phyloP scores from a whole-genome alignment of 2,113 vertebrate genomes.

The Engraulis encrasicolus region DNA sequence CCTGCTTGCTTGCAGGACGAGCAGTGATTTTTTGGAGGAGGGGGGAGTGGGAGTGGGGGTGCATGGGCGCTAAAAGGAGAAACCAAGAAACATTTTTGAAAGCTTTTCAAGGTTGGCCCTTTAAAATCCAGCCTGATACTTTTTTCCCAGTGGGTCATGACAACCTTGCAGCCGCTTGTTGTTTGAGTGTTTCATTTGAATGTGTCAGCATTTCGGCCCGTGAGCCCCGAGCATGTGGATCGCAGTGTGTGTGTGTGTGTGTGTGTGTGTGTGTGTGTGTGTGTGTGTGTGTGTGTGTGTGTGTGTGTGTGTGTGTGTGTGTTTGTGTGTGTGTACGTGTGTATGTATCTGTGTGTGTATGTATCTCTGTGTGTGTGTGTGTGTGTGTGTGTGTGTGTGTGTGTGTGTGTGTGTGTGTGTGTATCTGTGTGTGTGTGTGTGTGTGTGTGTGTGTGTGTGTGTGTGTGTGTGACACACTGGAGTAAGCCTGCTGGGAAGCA shows the following conservation, averaged over 20 bases:
- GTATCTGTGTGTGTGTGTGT: not conserved
- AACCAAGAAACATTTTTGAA: constrained; percentile 21
- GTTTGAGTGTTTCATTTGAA: constrained; percentile 38
- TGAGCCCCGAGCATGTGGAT: not conserved
- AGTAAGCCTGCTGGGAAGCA: not conserved
- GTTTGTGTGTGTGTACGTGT: too few species aligned
- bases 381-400: not conserved
- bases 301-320: not conserved
- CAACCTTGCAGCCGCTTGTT: constrained; percentile 47
- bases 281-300: not conserved
- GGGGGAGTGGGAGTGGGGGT: too few species aligned
- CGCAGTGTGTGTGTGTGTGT: not conserved
- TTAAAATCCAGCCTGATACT: constrained; percentile 43
- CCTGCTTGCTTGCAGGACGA: not conserved
- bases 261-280: not conserved
- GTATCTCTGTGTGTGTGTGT: not conserved
- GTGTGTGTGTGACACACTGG: not conserved
- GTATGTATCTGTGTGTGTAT: too few species aligned
- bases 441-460: not conserved
- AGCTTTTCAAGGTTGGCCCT: constrained; percentile 45
- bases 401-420: not conserved
- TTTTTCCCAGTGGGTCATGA: constrained; percentile 50
- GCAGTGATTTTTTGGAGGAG: not conserved
- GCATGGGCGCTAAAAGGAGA: not conserved
- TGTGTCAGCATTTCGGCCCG: constrained; percentile 15